phyloP scores from a whole-genome alignment of 2,888 invertebrate species.

The Drosophila ustulata region DNA sequence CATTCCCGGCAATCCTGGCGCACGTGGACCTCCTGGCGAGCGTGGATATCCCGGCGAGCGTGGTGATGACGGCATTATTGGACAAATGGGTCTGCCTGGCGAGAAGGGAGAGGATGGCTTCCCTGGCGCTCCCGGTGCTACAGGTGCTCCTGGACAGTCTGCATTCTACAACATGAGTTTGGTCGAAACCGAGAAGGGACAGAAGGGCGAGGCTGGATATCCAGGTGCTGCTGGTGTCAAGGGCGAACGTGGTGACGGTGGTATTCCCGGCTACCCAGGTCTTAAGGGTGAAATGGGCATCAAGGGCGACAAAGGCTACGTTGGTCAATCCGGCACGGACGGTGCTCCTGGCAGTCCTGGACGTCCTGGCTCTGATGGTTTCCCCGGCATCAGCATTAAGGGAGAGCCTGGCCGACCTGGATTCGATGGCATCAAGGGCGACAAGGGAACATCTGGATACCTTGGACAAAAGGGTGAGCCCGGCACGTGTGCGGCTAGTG shows the following conservation, averaged over 20 bases:
- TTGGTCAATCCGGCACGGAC: slow-evolving; percentile 90
- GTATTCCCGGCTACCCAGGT: slow-evolving; percentile 90
- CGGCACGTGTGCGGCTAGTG: slow-evolving; percentile 87
- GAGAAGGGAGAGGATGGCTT: slow-evolving; percentile 85
- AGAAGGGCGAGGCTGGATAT: slow-evolving; percentile 89
- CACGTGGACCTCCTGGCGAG: slow-evolving; percentile 90
- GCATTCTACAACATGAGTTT: slow-evolving; percentile 87
- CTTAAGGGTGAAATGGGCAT: slow-evolving; percentile 89
- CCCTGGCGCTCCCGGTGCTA: slow-evolving; percentile 87
- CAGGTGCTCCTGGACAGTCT: slow-evolving; percentile 88
- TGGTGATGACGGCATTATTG: slow-evolving; percentile 90
- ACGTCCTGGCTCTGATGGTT: slow-evolving; percentile 89
- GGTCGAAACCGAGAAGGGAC: slow-evolving; percentile 87
- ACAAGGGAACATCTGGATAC: slow-evolving; percentile 83
- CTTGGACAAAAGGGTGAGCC: slow-evolving; percentile 88
- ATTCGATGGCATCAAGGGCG: slow-evolving; percentile 86
- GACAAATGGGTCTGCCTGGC: slow-evolving; percentile 84
- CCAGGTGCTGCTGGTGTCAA: slow-evolving; percentile 88
- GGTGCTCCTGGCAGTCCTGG: slow-evolving; percentile 90
- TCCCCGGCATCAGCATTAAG: slow-evolving; percentile 89
- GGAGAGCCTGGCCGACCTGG: slow-evolving; percentile 91
- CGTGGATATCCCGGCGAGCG: slow-evolving; percentile 89
- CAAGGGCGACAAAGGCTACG: slow-evolving; percentile 89
- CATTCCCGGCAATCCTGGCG: slow-evolving; percentile 88
- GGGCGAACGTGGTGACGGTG: slow-evolving; percentile 90